Conservation (phyloP, 2,888 invertebrate species). For the Scelioninae gen. 2 region DNA sequence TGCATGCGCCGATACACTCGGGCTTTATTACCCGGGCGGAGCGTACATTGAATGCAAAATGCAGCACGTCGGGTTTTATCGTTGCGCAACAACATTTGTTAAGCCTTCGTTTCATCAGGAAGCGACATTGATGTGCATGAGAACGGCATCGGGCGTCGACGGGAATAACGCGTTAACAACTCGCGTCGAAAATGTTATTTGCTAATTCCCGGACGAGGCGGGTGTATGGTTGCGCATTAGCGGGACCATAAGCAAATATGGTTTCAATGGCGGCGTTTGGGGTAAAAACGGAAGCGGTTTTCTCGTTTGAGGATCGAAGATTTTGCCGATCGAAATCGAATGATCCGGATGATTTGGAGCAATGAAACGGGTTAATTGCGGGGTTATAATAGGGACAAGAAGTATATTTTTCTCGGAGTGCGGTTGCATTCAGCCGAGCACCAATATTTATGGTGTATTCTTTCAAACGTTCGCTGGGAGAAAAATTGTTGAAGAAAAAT, state of each 20-base stretch:
- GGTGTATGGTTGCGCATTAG: conserved; percentile 12
- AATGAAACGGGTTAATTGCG: no score
- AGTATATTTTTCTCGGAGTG: no score
- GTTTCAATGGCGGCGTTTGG: no score
- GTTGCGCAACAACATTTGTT: conserved; percentile 53
- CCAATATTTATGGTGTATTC: no score
- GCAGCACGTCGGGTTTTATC: conserved; percentile 47
- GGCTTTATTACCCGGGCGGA: conserved; percentile 48
- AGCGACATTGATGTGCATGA: conserved; percentile 55
- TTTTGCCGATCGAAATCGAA: no score
- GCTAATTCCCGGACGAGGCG: conserved; percentile 33
- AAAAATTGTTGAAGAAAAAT: no score
- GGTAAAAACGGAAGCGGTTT: no score
- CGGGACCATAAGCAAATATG: conserved; percentile 13
- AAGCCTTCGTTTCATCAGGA: conserved; percentile 53
- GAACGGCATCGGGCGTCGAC: conserved; percentile 37
- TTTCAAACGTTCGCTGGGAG: no score
- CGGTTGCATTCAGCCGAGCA: no score
- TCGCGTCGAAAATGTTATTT: conserved; percentile 41
- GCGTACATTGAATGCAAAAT: conserved; percentile 51
- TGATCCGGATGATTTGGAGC: no score
- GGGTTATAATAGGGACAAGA: no score
- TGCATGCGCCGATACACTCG: conserved; percentile 35
- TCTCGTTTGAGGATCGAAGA: no score
- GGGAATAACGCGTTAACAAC: conserved; percentile 46